phyloP scores from a whole-genome alignment of 2,113 vertebrate genomes.

The Taxidea taxus region DNA sequence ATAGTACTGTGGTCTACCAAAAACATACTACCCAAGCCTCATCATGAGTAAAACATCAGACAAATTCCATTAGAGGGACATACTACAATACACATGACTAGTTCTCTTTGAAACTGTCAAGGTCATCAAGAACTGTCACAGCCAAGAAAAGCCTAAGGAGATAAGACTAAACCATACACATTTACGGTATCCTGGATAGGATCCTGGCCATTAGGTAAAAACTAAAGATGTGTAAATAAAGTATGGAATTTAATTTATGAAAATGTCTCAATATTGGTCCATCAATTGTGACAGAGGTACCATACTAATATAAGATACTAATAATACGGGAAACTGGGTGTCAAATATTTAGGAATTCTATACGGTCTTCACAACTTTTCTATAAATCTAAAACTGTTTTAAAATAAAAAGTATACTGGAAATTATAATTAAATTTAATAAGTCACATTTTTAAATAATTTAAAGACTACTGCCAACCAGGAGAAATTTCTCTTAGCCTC shows the following conservation, averaged over 20 bases:
- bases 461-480: not conserved
- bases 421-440: constrained; percentile 38
- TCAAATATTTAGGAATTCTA: not conserved
- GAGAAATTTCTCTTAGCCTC: not conserved
- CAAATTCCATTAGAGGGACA: not conserved
- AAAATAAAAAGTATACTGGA: not conserved
- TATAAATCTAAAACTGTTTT: not conserved
- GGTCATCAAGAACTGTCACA: not conserved
- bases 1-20: not conserved
- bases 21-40: not conserved
- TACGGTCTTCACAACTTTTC: not conserved
- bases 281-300: not conserved
- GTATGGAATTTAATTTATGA: not conserved
- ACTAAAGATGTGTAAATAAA: not conserved
- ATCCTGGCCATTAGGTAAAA: not conserved
- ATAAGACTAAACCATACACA: not conserved
- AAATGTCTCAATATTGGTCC: not conserved
- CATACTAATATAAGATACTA: not conserved
- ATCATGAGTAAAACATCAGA: not conserved
- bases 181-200: not conserved
- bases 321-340: not conserved
- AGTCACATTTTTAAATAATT: not conserved
- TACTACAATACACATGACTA: not conserved
- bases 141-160: not conserved
- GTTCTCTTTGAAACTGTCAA: not conserved